These are phyloP conservation scores for Arge pagana DNA, from an alignment of 2,888 invertebrate species.

Conservation along the genomic window DNA sequence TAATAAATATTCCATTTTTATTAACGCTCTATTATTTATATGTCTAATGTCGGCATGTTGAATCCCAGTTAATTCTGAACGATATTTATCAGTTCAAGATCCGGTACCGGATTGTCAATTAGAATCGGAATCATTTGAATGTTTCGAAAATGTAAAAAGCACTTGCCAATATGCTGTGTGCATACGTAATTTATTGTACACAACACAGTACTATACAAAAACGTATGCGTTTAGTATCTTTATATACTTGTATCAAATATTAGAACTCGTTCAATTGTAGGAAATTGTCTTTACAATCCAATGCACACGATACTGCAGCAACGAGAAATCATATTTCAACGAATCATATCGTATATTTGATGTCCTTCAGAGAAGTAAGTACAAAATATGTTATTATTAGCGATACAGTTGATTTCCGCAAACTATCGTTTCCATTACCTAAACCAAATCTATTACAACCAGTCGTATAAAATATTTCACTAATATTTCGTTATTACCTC, in stretches of 20 bases:
- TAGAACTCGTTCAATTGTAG: no score
- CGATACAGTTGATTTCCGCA: no score
- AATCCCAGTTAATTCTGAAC: no score
- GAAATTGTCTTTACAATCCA: slow-evolving; percentile 36
- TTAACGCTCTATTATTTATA: slow-evolving; percentile 9
- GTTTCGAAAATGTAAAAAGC: no score
- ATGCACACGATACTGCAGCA: slow-evolving; percentile 30
- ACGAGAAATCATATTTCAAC: neutral
- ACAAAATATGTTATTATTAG: slow-evolving; percentile 7
- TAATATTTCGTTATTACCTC: no score
- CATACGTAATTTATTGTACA: no score
- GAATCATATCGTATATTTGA: slow-evolving; percentile 9
- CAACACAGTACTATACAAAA: no score
- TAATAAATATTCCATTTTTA: slow-evolving; percentile 43
- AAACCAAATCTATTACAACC: slow-evolving; percentile 7
- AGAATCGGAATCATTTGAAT: no score
- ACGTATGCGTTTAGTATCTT: no score
- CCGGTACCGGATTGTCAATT: no score
- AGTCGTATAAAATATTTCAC: slow-evolving; percentile 6
- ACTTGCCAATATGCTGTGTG: no score
- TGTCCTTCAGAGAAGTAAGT: slow-evolving; percentile 6
- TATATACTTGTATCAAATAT: slow-evolving; percentile 34
- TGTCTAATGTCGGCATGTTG: neutral
- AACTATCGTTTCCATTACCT: neutral
- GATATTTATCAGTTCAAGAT: no score